Evolutionary conservation across 35 echinoderm and acorn worm species (phyloP).

Genomic region (Heliocidaris tuberculata): DNA sequence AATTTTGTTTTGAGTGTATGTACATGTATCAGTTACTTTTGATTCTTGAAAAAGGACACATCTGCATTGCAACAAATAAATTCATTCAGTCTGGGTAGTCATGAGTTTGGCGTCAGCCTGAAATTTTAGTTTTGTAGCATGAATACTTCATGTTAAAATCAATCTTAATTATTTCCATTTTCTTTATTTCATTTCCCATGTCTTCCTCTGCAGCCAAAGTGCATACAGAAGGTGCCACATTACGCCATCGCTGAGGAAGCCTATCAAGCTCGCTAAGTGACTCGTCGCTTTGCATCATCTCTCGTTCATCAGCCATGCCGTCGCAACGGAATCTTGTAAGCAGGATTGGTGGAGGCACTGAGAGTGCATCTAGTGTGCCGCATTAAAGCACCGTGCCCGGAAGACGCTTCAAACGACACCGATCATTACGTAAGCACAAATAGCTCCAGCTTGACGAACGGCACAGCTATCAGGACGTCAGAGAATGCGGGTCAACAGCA

Average conservation of each 20-base stretch:
- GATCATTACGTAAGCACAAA: neutral
- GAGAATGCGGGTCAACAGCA: neutral
- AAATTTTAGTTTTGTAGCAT: no score
- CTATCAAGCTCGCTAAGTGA: no score
- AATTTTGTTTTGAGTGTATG: no score
- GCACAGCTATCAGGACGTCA: neutral
- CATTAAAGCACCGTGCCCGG: neutral
- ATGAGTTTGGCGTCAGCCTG: no score
- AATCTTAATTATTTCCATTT: neutral
- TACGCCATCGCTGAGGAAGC: neutral
- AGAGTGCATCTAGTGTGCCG: neutral
- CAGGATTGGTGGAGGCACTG: neutral
- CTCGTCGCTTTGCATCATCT: neutral
- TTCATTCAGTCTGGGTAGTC: no score
- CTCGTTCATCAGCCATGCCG: neutral
- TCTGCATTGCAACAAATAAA: no score
- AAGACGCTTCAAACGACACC: neutral
- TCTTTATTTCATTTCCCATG: neutral
- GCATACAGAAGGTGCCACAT: neutral
- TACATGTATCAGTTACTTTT: no score
- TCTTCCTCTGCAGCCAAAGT: neutral
- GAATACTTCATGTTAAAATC: no score
- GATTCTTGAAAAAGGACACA: no score
- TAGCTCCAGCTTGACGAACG: neutral
- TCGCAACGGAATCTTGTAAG: neutral